Evolutionary conservation across 2,888 invertebrate species (phyloP).

Genomic region (Gasteruption jaculator): DNA sequence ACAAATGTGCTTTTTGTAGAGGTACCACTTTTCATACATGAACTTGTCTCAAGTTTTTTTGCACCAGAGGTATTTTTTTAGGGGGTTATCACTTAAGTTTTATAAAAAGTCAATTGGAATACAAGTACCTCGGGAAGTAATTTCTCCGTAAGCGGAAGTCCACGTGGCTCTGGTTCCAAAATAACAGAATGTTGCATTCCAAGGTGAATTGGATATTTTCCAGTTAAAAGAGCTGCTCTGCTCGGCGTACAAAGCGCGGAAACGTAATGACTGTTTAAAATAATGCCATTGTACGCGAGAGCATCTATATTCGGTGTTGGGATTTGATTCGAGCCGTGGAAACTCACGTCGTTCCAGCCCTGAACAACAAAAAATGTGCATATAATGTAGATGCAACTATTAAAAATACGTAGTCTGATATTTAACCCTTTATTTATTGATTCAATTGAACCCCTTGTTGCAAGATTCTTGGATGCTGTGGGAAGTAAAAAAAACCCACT

Average conservation of each 20-base stretch:
- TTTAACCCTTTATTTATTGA: neutral
- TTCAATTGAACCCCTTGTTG: neutral
- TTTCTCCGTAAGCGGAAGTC: constrained; percentile 64
- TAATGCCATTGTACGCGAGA: constrained; percentile 77
- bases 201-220: constrained; percentile 78
- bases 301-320: constrained; percentile 86
- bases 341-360: constrained; percentile 91
- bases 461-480: neutral
- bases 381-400: too few relatives aligned
- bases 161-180: constrained; percentile 65
- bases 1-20: too few relatives aligned
- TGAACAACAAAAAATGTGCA: constrained; percentile 51
- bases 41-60: too few relatives aligned
- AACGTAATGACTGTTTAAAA: constrained; percentile 80
- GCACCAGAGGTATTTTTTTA: too few relatives aligned
- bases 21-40: too few relatives aligned
- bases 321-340: constrained; percentile 82
- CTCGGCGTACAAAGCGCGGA: constrained; percentile 83
- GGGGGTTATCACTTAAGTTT: too few relatives aligned
- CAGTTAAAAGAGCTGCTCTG: constrained; percentile 74
- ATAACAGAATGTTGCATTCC: constrained; percentile 73
- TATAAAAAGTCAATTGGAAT: too few relatives aligned
- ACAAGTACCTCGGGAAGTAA: constrained; percentile 61
- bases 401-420: too few relatives aligned
- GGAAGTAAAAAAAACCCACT: too few relatives aligned